These are phyloP conservation scores for Gallinago paraguaiae DNA, from an alignment of 2,113 vertebrate species.

Conservation along the genomic window DNA sequence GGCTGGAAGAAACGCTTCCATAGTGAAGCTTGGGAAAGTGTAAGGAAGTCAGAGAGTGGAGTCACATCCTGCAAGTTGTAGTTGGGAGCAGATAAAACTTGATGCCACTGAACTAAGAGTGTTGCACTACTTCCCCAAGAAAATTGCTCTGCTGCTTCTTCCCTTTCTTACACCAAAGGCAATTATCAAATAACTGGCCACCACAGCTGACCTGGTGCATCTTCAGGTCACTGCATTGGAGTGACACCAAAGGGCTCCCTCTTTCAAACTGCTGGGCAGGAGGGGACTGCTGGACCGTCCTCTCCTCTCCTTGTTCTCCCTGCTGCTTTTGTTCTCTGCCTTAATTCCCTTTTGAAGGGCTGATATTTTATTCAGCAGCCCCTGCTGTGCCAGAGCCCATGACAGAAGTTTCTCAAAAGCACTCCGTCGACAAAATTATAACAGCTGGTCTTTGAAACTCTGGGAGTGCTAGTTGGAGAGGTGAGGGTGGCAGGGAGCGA, in stretches of 20 bases:
- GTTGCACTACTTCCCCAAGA: neutral
- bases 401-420: conserved; percentile 78
- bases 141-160: neutral
- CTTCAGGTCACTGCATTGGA: neutral
- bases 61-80: neutral
- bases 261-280: neutral
- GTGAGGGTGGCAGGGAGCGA: conserved; percentile 58
- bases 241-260: neutral
- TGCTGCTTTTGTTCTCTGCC: conserved; percentile 65
- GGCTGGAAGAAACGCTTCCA: neutral
- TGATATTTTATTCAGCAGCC: conserved; percentile 83
- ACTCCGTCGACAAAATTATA: conserved; percentile 75
- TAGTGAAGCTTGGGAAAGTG: neutral
- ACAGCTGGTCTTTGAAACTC: conserved; percentile 83
- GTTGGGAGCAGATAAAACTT: neutral
- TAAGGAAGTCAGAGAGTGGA: neutral
- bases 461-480: conserved; percentile 55
- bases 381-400: conserved; percentile 68
- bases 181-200: neutral
- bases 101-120: neutral
- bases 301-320: conserved; percentile 49
- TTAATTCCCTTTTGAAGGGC: conserved; percentile 78
- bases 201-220: neutral
- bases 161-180: neutral
- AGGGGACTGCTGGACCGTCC: neutral